Base-by-base conservation (phyloP, 2,888 invertebrate species). In the Drosophila prolongata region DNA sequence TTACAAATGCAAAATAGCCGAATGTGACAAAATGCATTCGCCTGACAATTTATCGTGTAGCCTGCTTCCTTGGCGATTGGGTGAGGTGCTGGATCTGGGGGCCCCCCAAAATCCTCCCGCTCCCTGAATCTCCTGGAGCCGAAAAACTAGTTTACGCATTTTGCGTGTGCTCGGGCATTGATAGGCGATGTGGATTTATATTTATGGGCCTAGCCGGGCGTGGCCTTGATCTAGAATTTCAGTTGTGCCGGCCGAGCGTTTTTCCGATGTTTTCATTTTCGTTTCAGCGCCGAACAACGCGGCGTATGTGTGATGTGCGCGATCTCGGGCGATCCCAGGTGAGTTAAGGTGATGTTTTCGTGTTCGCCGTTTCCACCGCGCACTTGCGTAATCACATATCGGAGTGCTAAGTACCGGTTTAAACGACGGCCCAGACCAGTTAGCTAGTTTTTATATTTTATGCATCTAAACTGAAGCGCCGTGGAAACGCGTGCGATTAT, bases 221-320 rank as follows among this genome's bases (percentile, higher is more conserved):
- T 88, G 89, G 90, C 89, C 89, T 89, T 89, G 89, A 89, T 89
- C 89, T 89, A 89, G 89, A 89, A 89, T 89, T 81, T 80, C 70
- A 75, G 78, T 79, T 74, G 71, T 78, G 75, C 69, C 73, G 67
- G 27, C 46, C 14, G 34, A 46, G 47, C 54, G 54, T 75, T 70
- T 85, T 79, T 76, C 84, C 84, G 76, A 82, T 76, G 80, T 75
- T 88, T 88, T 85, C 83, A 57, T 65, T 86, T 83, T 86, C 84
- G 64, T 68, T 44, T 44, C 19, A 16, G 16, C 37, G 42, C 8
- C 19, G 75, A 13, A 57, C 77, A 43, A 68, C 64, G 16, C 66
- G 59, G 61, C 76, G 80, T 80, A 76, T 81, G 85, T 55, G 55
- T 40, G 55, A 68, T 68, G 69, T 68, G 49, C 30, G 30, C 24